These are phyloP conservation scores for Callimorpha dominula DNA, from an alignment of 2,888 invertebrate genomes.

Conservation along the genomic window DNA sequence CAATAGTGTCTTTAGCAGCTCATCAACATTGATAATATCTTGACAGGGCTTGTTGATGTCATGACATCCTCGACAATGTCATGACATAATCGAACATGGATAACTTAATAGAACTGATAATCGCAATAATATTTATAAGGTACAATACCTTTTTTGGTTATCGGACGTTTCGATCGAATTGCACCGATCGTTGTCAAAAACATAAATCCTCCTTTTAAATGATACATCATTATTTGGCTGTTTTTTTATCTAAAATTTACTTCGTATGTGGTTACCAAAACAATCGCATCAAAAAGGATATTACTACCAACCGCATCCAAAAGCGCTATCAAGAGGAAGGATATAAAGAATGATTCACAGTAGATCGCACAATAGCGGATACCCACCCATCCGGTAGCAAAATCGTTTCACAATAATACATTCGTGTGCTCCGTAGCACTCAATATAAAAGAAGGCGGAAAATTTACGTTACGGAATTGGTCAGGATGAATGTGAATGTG, in stretches of 20 bases:
- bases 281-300: background rate
- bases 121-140: too few species aligned
- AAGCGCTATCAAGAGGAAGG: background rate
- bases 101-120: too few species aligned
- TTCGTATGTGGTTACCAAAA: background rate
- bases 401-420: conserved; percentile 20
- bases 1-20: background rate
- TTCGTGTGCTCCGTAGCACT: background rate
- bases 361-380: conserved; percentile 1
- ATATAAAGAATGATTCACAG: conserved; percentile 1
- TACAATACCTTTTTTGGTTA: too few species aligned
- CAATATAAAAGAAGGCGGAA: conserved; percentile 28
- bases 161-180: too few species aligned
- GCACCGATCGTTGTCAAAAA: too few species aligned
- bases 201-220: too few species aligned
- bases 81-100: too few species aligned
- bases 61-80: too few species aligned
- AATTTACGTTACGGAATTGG: conserved; percentile 25
- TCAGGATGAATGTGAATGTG: conserved; percentile 31
- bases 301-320: background rate
- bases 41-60: too few species aligned
- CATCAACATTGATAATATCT: background rate
- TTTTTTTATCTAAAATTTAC: too few species aligned
- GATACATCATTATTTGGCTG: background rate
- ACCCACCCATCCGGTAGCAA: conserved; percentile 4